Base-by-base conservation (phyloP, 2,888 invertebrate species). In the Cryptus armator region DNA sequence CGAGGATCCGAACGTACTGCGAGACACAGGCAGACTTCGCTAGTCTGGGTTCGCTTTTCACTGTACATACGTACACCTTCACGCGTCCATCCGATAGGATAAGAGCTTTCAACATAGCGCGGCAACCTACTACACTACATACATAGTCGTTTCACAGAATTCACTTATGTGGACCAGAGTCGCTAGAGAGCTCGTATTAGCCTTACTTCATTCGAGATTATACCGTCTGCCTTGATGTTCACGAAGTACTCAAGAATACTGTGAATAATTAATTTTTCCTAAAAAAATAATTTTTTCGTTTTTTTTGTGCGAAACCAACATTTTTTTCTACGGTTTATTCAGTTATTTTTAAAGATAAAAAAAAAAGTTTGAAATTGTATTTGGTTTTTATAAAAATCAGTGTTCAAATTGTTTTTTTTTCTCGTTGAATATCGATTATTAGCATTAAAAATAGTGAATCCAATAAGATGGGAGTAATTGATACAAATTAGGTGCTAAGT, bases 71-170 rank as follows among this genome's bases (percentile, higher is more conserved):
- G 53, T 44, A 64, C 70, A 70, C 43, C 51, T 53, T 14, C 64
- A 51, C 71, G 64, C 71, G 71, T 62, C 71, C 53, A 71, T 10
- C 82, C 64, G 71, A 48, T 66, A 64, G 71, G 71, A 82, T 82
- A 71, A 82, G 82, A 82, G 82, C 82, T 77, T 77, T 82, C 82
- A 71, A 82, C 77, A 48, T 48, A 53, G 19, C 66, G 24, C 29
- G 48, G 66, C 59, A 72, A 83, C 78, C 72, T 67, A 59, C 72
- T 48, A 59, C 72, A 32, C 76, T 59, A 77, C 67, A 51, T 71
- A 71, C 68, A 71, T 46, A 16, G 46, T 71, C 53, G 59, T 76
- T 44, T 62, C 44, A 32, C n/a, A 5, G 56, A 16, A 56, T 72
- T 66, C 70, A 37, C 53, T 78, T 19, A 16, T 59, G 59, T 62